phyloP scores from a whole-genome alignment of 2,888 invertebrate genomes.

The Ochlodes sylvanus region DNA sequence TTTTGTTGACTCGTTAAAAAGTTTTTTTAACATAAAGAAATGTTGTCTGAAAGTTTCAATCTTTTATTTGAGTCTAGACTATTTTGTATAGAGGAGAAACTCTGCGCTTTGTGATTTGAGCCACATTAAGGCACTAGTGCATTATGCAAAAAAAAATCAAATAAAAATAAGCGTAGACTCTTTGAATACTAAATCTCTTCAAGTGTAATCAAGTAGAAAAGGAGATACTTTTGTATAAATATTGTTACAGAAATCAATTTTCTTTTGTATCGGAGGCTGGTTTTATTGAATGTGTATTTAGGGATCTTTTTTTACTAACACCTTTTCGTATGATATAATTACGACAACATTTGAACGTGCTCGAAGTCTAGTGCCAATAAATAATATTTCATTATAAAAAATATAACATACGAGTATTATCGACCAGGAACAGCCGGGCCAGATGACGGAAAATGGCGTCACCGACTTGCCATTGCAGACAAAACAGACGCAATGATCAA shows the following conservation, averaged over 20 bases:
- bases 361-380: too few relatives aligned
- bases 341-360: too few relatives aligned
- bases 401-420: too few relatives aligned
- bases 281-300: background rate
- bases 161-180: slow-evolving; percentile 11
- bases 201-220: slow-evolving; percentile 17
- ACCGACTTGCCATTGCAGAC: too few relatives aligned
- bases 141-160: slow-evolving; percentile 17
- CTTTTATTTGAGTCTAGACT: slow-evolving; percentile 46
- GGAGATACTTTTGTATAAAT: background rate
- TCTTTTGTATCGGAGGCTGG: background rate
- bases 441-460: too few relatives aligned
- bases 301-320: background rate
- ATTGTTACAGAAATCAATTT: slow-evolving; percentile 8
- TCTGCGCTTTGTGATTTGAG: slow-evolving; percentile 14
- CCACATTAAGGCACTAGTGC: slow-evolving; percentile 16
- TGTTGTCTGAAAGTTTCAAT: slow-evolving; percentile 46
- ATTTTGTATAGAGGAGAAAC: slow-evolving; percentile 40
- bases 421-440: too few relatives aligned
- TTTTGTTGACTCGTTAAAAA: slow-evolving; percentile 49
- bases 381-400: too few relatives aligned
- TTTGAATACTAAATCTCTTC: slow-evolving; percentile 11
- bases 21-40: slow-evolving; percentile 43
- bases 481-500: too few relatives aligned
- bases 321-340: background rate